These are phyloP conservation scores for Epizoanthus illoricatus DNA, from an alignment of 92 coral and sea anemone genomes.

Conservation along the genomic window DNA sequence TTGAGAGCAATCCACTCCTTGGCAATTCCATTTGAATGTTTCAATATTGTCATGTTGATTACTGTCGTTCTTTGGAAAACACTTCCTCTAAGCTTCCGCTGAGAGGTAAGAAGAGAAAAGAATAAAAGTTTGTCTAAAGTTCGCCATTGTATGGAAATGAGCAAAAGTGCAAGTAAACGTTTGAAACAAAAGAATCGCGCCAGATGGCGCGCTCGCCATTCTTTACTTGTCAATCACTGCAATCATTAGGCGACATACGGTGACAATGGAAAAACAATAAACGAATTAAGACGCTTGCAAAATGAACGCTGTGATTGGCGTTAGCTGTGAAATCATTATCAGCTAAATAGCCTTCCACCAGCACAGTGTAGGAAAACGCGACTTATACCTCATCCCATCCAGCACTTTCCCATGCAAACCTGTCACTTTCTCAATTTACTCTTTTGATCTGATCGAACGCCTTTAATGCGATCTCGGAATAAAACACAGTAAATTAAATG, in stretches of 20 bases:
- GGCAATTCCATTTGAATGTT: slow-evolving; percentile 83
- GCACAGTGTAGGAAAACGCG: slow-evolving; percentile 70
- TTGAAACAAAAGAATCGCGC: slow-evolving; percentile 70
- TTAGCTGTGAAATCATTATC: slow-evolving; percentile 89
- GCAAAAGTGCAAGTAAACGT: slow-evolving; percentile 90
- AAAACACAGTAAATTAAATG: slow-evolving; percentile 21
- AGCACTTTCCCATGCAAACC: slow-evolving; percentile 68
- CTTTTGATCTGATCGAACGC: slow-evolving; percentile 32
- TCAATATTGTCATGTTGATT: slow-evolving; percentile 85
- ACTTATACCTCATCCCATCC: slow-evolving; percentile 66
- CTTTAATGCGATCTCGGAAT: slow-evolving; percentile 48
- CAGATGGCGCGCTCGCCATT: slow-evolving; percentile 96
- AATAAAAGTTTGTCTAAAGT: slow-evolving; percentile 78
- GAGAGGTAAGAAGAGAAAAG: slow-evolving; percentile 83
- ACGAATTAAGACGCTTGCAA: slow-evolving; percentile 94
- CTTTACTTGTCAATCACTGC: slow-evolving; percentile 92
- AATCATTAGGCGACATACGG: slow-evolving; percentile 91
- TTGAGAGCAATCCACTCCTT: slow-evolving; percentile 87
- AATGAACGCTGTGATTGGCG: slow-evolving; percentile 85
- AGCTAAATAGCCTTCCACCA: slow-evolving; percentile 78
- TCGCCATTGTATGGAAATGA: slow-evolving; percentile 86
- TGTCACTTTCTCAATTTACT: slow-evolving; percentile 8
- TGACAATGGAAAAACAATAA: slow-evolving; percentile 94
- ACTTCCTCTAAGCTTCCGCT: slow-evolving; percentile 89
- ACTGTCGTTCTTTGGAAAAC: slow-evolving; percentile 65